Evolutionary conservation across 1,140 invertebrate species (phyloP), one percentile per base, ranked within the genome.

Genomic region (Liolophura sinensis): DNA sequence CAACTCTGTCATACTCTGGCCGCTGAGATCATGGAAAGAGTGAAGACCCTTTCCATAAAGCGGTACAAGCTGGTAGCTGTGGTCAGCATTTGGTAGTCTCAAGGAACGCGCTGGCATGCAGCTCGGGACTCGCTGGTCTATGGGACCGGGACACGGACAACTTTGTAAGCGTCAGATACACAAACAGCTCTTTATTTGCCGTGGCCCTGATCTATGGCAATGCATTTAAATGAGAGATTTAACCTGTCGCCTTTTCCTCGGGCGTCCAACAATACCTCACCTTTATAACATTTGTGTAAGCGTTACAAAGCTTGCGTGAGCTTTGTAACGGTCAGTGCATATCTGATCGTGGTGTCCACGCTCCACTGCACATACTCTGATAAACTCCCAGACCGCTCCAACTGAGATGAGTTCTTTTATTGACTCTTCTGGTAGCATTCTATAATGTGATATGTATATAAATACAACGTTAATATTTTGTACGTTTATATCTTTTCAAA

Each of bases 81-180:
- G 20, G 78, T 83, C 1, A 77, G 74, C 12, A 77, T 84, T n/a
- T 51, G 80, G 81, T 12, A 74, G 72, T 62, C 50, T 80, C 6
- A 76, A 73, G 61, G 80, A 81, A 58, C 68, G 73, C 57, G 76
- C 81, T 0, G 81, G 78, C 20, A 76, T 83, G 65, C 78, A 81
- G 65, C 79, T 81, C 56, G 80, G 77, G 3, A 81, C 78, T 60
- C 72, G 82, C 1, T 84, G n/a, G 82, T 71, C 66, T 84, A 14
- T 84, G 82, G 82, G 80, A 84, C 65, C 75, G 76, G 59, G 72
- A 76, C 64, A 80, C 79, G 15, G 82, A 84, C 69, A 78, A 73
- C 69, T 82, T 82, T 67, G 72, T 78, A 18, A 81, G 77, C 67
- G 79, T 80, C 40, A 76, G 74, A 64, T 84, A 73, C 64, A 73